A percentile compares a stretch with the other conserved stretches of the same genome.
Evolutionary conservation across 2,888 invertebrate genomes (phyloP).

Genomic region (Acheta domesticus): DNA sequence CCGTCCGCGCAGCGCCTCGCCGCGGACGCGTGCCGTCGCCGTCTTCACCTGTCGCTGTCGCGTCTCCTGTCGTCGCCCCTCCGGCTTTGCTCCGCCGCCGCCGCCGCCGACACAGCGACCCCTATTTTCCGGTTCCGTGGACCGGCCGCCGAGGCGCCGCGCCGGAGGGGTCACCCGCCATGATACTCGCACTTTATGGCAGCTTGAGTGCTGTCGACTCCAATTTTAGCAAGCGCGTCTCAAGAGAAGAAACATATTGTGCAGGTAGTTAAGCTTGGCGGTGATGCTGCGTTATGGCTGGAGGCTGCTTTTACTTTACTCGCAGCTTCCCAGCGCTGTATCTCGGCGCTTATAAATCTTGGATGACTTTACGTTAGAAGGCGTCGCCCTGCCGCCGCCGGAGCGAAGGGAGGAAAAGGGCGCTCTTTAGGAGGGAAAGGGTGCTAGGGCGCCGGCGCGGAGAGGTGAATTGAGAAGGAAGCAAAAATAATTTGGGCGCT

Average conservation of each 20-base stretch:
- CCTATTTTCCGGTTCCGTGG: not conserved
- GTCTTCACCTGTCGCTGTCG: too few species aligned
- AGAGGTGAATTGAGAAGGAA: not conserved
- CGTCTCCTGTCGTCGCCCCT: too few species aligned
- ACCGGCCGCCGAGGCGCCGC: not conserved
- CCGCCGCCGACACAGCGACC: not conserved
- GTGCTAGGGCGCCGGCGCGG: not conserved
- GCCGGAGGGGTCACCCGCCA: not conserved
- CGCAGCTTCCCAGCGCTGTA: not conserved
- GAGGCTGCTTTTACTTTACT: constrained; percentile 8
- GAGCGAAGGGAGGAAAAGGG: not conserved
- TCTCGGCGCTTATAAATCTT: not conserved
- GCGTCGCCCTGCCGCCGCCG: not conserved
- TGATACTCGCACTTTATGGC: constrained; percentile 1
- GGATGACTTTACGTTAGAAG: not conserved
- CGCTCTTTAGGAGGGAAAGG: too few species aligned
- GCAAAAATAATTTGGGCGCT: not conserved
- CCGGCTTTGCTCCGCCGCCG: not conserved
- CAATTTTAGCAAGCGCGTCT: constrained; percentile 9
- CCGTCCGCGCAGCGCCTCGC: too few species aligned
- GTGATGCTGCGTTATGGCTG: constrained; percentile 18
- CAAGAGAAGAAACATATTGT: constrained; percentile 9
- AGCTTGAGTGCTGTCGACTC: constrained; percentile 9
- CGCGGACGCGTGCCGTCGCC: too few species aligned
- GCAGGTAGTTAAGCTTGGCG: not conserved